Base-by-base conservation (phyloP, 2,113 vertebrate species). In the Microcebus tavaratra region DNA sequence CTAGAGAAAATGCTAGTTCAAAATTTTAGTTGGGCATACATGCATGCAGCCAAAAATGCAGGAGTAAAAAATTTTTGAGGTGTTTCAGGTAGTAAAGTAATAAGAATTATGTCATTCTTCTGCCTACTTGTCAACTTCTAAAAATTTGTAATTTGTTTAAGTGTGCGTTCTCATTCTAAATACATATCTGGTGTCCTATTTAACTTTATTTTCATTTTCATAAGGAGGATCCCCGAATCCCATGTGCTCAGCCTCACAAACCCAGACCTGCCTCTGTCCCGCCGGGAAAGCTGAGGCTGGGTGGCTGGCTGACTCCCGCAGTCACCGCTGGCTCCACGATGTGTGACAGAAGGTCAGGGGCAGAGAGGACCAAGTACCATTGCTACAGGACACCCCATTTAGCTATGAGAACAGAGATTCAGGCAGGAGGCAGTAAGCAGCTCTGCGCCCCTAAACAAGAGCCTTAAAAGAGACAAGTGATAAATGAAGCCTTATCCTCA, bases 401-500 rank as follows among this genome's bases (percentile, higher is more conserved):
- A n/a, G 12, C 25, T 79, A 2, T 21, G 25, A 50, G 5, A 67
- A n/a, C 23, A 34, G 27, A 45, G 73, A 63, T 27, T 53, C 25
- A 75, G 29, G 78, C 42, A 61, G 57, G 27, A 25, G 12, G 23
- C 29, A 2, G 3, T 17, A 21, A 27, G 4, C 4, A 67, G 1
- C 34, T 23, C 0, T 3, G 23, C 1, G 36, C 13, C 34, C 34
- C 55, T 20, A 59, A 42, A 15, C 5, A 5, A 6, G 27, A 25
- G 0, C n/a, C 18, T 55, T 73, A 12, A 48, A 31, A 67, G 67
- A 48, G 8, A 27, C 0, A 5, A 39, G 6, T 15, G 7, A 21
- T 1, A 3, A 18, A 2, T 0, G 12, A 5, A 2, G 18, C 1
- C 6, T 57, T 65, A 42, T 25, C 3, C 10, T 67, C 5, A 12